These are phyloP conservation scores for Acholoe squamosa DNA, from an alignment of 2,888 invertebrate species.

Conservation along the genomic window DNA sequence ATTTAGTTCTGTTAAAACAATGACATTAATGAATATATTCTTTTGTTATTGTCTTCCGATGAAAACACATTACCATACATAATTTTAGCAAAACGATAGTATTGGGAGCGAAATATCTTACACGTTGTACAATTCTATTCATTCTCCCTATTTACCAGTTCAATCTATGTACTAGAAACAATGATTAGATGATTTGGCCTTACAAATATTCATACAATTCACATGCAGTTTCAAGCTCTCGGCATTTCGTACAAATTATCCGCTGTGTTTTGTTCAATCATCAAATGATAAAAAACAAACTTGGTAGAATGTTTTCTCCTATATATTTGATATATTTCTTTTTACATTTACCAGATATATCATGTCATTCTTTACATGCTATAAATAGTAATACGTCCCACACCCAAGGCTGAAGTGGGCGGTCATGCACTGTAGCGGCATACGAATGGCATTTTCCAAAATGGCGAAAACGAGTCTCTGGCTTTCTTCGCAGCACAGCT, in stretches of 20 bases:
- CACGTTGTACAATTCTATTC: too few relatives aligned
- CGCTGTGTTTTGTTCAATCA: not conserved
- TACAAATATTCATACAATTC: too few relatives aligned
- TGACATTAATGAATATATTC: too few relatives aligned
- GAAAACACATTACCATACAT: too few relatives aligned
- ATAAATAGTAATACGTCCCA: not conserved
- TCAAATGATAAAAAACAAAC: not conserved
- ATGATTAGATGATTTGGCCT: too few relatives aligned
- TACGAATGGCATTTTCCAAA: not conserved
- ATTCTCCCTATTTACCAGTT: too few relatives aligned
- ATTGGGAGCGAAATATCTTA: too few relatives aligned
- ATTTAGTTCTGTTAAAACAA: too few relatives aligned
- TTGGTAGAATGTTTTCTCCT: not conserved
- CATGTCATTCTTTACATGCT: not conserved
- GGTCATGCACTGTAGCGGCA: not conserved
- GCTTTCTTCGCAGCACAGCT: not conserved
- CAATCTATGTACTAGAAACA: too few relatives aligned
- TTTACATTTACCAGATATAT: constrained; percentile 20
- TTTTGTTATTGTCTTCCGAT: too few relatives aligned
- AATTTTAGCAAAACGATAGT: too few relatives aligned
- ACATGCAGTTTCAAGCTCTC: constrained; percentile 11
- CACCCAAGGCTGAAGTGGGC: not conserved
- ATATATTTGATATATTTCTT: not conserved
- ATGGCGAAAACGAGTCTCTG: not conserved
- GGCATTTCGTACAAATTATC: not conserved